These are phyloP conservation scores for Acridotheres tristis DNA, from an alignment of 2,797 vertebrate genomes.

Conservation along the genomic window DNA sequence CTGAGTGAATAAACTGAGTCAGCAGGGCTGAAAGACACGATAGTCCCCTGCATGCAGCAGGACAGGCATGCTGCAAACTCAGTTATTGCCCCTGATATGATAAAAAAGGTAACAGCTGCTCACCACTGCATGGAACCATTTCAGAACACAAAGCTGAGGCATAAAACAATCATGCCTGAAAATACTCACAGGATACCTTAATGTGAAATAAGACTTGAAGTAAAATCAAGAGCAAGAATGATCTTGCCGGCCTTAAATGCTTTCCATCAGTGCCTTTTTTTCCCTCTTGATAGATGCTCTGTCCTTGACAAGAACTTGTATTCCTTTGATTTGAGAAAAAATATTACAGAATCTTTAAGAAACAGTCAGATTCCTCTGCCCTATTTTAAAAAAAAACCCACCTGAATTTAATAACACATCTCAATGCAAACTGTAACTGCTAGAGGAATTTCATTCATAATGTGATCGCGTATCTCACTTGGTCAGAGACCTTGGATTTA, in stretches of 20 bases:
- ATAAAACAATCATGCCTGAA: not conserved
- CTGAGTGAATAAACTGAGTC: not conserved
- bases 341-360: not conserved
- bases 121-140: not conserved
- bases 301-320: not conserved
- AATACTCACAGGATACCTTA: not conserved
- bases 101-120: not conserved
- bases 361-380: not conserved
- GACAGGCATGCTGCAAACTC: not conserved
- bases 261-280: not conserved
- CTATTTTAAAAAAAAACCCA: not conserved
- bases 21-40: not conserved
- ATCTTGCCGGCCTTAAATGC: not conserved
- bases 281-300: not conserved
- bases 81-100: not conserved
- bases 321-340: not conserved
- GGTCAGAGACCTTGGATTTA: not conserved
- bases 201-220: not conserved
- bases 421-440: not conserved
- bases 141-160: not conserved
- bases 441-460: not conserved
- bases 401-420: not conserved
- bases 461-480: fast-evolving
- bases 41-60: not conserved
- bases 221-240: not conserved